Base-by-base conservation (phyloP, 2,888 invertebrate species). In the Andrena praecox region DNA sequence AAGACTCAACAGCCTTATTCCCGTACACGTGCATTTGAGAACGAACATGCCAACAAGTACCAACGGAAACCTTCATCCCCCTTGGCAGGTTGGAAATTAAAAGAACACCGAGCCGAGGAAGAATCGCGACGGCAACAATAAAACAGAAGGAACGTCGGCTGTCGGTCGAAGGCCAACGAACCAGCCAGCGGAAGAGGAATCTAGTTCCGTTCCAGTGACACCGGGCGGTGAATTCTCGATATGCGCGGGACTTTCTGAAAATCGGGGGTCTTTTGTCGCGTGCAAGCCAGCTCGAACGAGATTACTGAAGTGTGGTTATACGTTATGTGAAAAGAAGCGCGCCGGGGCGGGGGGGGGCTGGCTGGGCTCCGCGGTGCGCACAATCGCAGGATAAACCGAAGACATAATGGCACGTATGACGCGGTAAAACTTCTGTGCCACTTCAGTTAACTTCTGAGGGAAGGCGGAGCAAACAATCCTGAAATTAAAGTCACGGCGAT, bases 401-500 rank as follows among this genome's bases (percentile, higher is more conserved):
- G 84, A 68, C 54, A 79, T 79, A 84, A 78, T 84, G 84, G 79
- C 84, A 84, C 84, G 79, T 79, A 84, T 80, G 74, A 80, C 84
- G 77, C 84, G 85, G 85, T 84, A 75, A 76, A 84, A 84, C 79
- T 76, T 84, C 79, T 78, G 79, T 79, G 79, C 84, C 84, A 84
- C 84, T 85, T 84, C 72, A 85, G 84, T 84, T 80, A 80, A 80
- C 84, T 85, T 85, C 74, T 77, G 84, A 77, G 85, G 84, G 84
- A 80, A 80, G 84, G 77, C 80, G 80, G 84, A 84, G 75, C 85
- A 84, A 85, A 85, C 85, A 84, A 85, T 85, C 84, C 72, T 27
- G 85, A 71, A 84, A 85, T 84, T 80, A 84, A 84, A 84, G 84
- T 84, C 79, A 79, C 84, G 84, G 84, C 84, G 84, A 84, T 84